These are phyloP conservation scores for Brachyptera putata DNA, from an alignment of 2,888 invertebrate genomes.

Conservation along the genomic window DNA sequence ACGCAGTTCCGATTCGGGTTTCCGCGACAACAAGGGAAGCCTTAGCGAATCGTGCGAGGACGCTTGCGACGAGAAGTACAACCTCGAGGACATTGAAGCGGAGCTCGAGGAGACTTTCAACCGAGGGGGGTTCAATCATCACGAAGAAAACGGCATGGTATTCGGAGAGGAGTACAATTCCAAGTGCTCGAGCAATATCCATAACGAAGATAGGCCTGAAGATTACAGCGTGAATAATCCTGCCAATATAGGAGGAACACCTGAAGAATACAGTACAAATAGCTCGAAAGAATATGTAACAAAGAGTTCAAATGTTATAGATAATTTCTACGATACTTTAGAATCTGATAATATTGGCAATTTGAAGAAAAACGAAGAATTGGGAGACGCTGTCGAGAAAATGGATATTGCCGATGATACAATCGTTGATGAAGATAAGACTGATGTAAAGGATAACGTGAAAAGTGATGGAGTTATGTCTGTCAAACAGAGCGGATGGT, in stretches of 20 bases:
- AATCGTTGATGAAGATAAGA: background rate
- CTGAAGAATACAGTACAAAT: no score
- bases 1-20: constrained; percentile 49
- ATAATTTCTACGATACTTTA: no score
- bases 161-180: background rate
- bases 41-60: constrained; percentile 40
- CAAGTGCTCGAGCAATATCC: no score
- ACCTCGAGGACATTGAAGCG: constrained; percentile 39
- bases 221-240: no score
- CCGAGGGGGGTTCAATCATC: constrained; percentile 36
- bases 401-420: no score
- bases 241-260: no score
- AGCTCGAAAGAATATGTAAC: no score
- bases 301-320: no score
- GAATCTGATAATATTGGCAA: no score
- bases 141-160: constrained; percentile 41
- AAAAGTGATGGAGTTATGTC: no score
- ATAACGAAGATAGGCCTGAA: background rate
- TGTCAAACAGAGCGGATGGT: constrained; percentile 35
- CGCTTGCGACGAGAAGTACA: constrained; percentile 39
- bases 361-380: no score
- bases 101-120: constrained; percentile 36
- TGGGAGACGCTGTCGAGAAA: no score
- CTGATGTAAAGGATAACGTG: background rate
- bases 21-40: constrained; percentile 48